A percentile compares a stretch with the other conserved stretches of the same genome.
phyloP scores from a whole-genome alignment of 2,113 vertebrate genomes.

The Tricholaema leucomelas region DNA sequence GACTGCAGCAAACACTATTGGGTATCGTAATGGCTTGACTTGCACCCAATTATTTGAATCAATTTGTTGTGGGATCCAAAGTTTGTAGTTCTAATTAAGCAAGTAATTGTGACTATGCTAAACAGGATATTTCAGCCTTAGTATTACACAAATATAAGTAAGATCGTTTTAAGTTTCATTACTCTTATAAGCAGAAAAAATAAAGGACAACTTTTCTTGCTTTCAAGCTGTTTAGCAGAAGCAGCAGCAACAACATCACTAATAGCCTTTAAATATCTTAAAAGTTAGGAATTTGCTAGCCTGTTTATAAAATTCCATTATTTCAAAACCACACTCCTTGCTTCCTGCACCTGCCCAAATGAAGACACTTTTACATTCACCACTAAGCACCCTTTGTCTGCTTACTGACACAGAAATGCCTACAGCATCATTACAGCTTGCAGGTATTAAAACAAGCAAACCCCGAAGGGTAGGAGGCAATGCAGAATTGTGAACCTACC shows the following conservation, averaged over 20 bases:
- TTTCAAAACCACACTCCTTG: not conserved
- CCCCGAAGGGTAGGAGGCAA: not conserved
- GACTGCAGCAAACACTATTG: not conserved
- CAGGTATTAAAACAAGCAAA: not conserved
- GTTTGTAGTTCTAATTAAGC: not conserved
- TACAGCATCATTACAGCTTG: not conserved
- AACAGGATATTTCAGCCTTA: not conserved
- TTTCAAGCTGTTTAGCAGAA: not conserved
- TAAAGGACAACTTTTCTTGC: not conserved
- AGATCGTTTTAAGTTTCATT: not conserved
- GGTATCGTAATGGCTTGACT: not conserved
- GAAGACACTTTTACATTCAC: not conserved
- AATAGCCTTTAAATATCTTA: not conserved
- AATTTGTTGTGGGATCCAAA: not conserved
- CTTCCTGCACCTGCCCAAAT: not conserved
- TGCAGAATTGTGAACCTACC: slow-evolving; percentile 69
- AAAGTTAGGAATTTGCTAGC: not conserved
- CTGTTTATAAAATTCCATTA: not conserved
- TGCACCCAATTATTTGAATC: not conserved
- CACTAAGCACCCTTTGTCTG: not conserved
- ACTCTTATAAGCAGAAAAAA: not conserved
- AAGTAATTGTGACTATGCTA: not conserved
- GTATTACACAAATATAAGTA: not conserved
- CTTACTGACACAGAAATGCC: not conserved
- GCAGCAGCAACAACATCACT: too few relatives aligned